Base-by-base conservation (phyloP, 2,888 invertebrate genomes). In the Chrysopilus asiliformis region DNA sequence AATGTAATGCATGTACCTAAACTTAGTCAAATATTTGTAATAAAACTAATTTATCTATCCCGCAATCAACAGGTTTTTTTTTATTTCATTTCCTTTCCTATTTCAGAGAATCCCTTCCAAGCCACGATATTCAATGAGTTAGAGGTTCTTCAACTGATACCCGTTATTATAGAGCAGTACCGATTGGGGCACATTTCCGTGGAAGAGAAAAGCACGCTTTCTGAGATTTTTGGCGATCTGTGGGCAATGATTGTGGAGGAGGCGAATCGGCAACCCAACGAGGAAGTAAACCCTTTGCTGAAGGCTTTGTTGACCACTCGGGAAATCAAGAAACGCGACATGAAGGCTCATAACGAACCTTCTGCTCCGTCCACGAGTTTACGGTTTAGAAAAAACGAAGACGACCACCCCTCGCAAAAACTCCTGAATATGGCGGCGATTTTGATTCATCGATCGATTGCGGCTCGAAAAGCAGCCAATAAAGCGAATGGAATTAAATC, bases 101-200 rank as follows among this genome's bases (percentile, higher is more conserved):
- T n/a, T n/a, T n/a, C n/a, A n/a, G n/a, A n/a, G n/a, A n/a, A n/a
- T n/a, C n/a, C n/a, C n/a, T n/a, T n/a, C n/a, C n/a, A n/a, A n/a
- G n/a, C n/a, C n/a, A n/a, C n/a, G n/a, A n/a, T n/a, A n/a, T 43
- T 43, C 30, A 36, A 43, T 29, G 45, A 45, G 36, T 27, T 41
- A 16, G 41, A 40, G 22, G 40, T 29, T 9, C 24, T 45, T 13
- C 24, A 32, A n/a, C 13, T 45, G 6, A 45, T 45, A 16, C 45
- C 45, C 16, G 17, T 34, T 1, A 38, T 45, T 3, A 39, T 43
- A 22, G 39, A 36, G 8, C 38, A 43, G 17, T 37, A 34, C n/a
- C 29, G 36, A 27, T 10, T 13, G 8, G 34, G 33, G 5, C 14
- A 34, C 17, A 24, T 45, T 13, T 31, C 33, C 3, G 19, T 12